Conservation (phyloP, 2,888 invertebrate genomes). For the Dynastes maya region DNA sequence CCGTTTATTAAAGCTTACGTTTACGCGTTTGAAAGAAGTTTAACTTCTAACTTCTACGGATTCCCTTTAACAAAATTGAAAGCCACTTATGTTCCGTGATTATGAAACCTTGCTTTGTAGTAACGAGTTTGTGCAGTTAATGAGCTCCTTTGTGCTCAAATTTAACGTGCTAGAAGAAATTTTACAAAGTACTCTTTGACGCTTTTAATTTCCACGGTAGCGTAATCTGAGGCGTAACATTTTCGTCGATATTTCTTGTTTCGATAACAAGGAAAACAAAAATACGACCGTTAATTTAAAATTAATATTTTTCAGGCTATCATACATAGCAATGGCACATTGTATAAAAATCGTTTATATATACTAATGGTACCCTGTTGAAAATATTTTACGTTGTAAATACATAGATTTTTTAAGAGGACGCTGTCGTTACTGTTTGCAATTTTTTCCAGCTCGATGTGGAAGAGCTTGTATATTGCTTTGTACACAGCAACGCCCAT, state of each 20-base stretch:
- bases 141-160: conserved; percentile 18
- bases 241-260: not conserved
- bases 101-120: conserved; percentile 1
- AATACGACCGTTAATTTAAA: not conserved
- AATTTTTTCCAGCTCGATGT: not conserved
- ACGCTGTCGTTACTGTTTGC: not conserved
- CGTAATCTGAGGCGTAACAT: not conserved
- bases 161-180: conserved; percentile 8
- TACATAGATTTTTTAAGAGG: too few relatives aligned
- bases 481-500: not conserved
- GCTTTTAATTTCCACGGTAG: not conserved
- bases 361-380: too few relatives aligned
- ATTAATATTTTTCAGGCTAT: not conserved
- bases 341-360: too few relatives aligned
- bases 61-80: conserved; percentile 2
- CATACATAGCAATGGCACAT: too few relatives aligned
- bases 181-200: conserved; percentile 3
- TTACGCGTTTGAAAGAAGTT: too few relatives aligned
- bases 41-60: not conserved
- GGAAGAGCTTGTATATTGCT: conserved; percentile 11
- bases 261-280: not conserved
- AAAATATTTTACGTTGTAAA: too few relatives aligned
- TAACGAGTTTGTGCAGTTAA: conserved; percentile 1
- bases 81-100: conserved; percentile 2
- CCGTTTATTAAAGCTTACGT: too few relatives aligned